Evolutionary conservation across 2,797 vertebrate genomes (phyloP).

Genomic region (Thalassophryne amazonica): DNA sequence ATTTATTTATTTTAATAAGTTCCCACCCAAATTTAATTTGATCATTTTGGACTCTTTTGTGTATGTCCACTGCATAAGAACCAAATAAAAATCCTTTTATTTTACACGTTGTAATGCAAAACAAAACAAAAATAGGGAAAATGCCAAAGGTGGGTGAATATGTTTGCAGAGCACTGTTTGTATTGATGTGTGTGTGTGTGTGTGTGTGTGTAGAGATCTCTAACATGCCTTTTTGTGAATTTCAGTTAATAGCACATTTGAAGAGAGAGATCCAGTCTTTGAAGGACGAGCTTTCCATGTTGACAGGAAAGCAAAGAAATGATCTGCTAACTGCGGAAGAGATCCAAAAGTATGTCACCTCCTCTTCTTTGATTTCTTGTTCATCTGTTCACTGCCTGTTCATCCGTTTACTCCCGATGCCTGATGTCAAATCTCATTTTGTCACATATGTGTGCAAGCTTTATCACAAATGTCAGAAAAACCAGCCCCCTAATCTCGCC

Average conservation of each 20-base stretch:
- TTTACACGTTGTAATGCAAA: too few relatives aligned
- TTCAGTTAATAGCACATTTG: conserved; percentile 84
- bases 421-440: too few relatives aligned
- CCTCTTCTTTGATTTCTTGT: not conserved
- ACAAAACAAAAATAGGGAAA: too few relatives aligned
- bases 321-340: conserved; percentile 85
- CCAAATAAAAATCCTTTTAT: too few relatives aligned
- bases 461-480: too few relatives aligned
- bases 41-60: too few relatives aligned
- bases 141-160: not conserved
- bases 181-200: not conserved
- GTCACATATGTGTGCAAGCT: too few relatives aligned
- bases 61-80: too few relatives aligned
- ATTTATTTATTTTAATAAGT: too few relatives aligned
- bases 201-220: not conserved
- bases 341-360: conserved; percentile 75
- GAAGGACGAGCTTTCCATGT: conserved; percentile 85
- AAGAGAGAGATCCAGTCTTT: conserved; percentile 86
- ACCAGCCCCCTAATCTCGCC: too few relatives aligned
- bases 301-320: conserved; percentile 82
- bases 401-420: not conserved
- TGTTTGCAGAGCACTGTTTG: not conserved
- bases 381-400: not conserved
- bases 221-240: conserved; percentile 12
- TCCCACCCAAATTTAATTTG: too few relatives aligned